Conservation (phyloP, 1,140 invertebrate genomes). For the Anastrepha ludens region DNA sequence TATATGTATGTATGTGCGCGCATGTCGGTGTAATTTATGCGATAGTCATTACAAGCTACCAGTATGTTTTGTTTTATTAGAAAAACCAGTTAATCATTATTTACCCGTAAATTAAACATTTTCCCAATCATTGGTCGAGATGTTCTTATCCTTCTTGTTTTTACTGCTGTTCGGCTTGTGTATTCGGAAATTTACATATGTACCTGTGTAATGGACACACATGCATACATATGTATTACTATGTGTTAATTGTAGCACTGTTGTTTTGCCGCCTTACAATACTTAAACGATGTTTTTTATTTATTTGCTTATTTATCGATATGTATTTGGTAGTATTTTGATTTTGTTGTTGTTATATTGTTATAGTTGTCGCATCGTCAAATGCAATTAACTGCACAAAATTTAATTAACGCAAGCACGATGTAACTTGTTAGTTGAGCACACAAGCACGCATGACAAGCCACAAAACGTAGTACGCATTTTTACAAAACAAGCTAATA, state of each 20-base stretch:
- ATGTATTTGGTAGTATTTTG: not conserved
- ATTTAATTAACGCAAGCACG: conserved; percentile 17
- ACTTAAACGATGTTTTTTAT: not conserved
- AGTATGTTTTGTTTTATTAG: conserved; percentile 17
- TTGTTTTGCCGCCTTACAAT: not conserved
- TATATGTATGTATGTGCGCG: too few relatives aligned
- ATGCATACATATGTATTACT: not conserved
- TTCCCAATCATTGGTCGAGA: not conserved
- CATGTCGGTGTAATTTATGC: not conserved
- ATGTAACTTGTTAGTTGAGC: not conserved
- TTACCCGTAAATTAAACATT: conserved; percentile 36
- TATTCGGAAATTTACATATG: not conserved
- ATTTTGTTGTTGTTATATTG: conserved; percentile 5
- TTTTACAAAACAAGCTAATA: conserved; percentile 3
- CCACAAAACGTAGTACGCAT: not conserved
- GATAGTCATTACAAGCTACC: not conserved
- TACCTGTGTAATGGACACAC: not conserved
- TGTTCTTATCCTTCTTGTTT: not conserved
- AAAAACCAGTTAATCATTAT: conserved; percentile 7
- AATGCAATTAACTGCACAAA: conserved; percentile 34
- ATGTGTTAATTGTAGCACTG: not conserved
- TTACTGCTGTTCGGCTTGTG: not conserved
- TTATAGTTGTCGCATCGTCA: conserved; percentile 8
- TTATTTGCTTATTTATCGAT: not conserved
- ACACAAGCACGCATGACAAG: not conserved